These are phyloP conservation scores for Lycodopsis pacificus DNA, from an alignment of 2,797 vertebrate genomes.

Conservation along the genomic window DNA sequence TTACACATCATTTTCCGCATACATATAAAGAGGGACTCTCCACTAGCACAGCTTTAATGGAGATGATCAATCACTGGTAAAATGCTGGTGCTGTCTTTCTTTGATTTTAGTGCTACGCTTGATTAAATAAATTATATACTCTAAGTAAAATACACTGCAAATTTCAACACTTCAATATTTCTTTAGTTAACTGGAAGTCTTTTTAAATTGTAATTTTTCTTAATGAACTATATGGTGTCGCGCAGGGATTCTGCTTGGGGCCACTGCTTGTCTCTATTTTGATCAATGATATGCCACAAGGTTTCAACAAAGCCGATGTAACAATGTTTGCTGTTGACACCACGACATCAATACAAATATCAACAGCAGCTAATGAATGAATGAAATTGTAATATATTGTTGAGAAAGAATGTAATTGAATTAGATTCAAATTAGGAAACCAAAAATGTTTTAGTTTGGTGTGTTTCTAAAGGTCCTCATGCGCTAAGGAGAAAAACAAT, in stretches of 20 bases:
- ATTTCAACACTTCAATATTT: neutral
- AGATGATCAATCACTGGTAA: neutral
- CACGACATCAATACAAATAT: neutral
- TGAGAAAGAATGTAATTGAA: neutral
- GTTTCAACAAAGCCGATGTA: neutral
- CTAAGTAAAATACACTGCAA: neutral
- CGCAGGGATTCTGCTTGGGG: neutral
- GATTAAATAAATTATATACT: neutral
- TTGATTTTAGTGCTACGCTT: constrained; percentile 6
- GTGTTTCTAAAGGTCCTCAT: neutral
- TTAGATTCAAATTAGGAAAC: neutral
- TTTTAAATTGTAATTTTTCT: neutral
- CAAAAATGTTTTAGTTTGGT: neutral
- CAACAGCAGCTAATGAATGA: neutral
- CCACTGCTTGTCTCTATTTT: neutral
- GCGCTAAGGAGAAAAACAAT: neutral
- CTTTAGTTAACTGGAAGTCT: neutral
- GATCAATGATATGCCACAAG: neutral
- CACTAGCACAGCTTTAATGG: neutral
- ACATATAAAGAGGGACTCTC: neutral
- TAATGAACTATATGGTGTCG: neutral
- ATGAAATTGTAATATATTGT: neutral
- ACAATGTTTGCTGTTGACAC: neutral
- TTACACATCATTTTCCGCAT: neutral
- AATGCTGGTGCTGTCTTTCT: neutral